A percentile compares a stretch with the other conserved stretches of the same genome.
Evolutionary conservation across 2,888 invertebrate genomes (phyloP).

Genomic region (Plebejus anna): DNA sequence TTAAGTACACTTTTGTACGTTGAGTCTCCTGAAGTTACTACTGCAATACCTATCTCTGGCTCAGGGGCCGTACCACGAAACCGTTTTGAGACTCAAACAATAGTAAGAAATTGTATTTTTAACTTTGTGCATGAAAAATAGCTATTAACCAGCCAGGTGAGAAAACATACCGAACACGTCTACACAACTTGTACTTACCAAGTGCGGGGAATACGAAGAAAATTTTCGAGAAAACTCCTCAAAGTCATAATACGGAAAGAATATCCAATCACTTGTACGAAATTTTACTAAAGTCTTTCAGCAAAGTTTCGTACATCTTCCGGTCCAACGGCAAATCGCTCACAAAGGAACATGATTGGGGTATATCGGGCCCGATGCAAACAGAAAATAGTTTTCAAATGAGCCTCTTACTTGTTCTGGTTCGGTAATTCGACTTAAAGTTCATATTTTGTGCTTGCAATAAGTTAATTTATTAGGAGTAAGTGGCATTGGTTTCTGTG

Average conservation of each 20-base stretch:
- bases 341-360: constrained; percentile 34
- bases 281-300: constrained; percentile 26
- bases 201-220: not conserved
- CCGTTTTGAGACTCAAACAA: too few species aligned
- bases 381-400: not conserved
- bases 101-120: too few species aligned
- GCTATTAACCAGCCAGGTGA: not conserved
- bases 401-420: not conserved
- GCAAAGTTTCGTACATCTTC: constrained; percentile 24
- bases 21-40: too few species aligned
- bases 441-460: not conserved
- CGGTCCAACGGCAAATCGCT: constrained; percentile 28
- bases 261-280: constrained; percentile 24
- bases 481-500: too few species aligned
- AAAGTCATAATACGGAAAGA: constrained; percentile 6
- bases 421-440: not conserved
- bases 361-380: not conserved
- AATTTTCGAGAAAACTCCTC: constrained; percentile 20
- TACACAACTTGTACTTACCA: not conserved
- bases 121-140: too few species aligned
- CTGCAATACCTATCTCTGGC: too few species aligned
- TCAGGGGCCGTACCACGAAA: too few species aligned
- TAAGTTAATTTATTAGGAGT: not conserved
- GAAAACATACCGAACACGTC: not conserved
- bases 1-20: too few species aligned